phyloP scores from a whole-genome alignment of 2,797 vertebrate genomes.

The Schizopygopsis malacanthus region DNA sequence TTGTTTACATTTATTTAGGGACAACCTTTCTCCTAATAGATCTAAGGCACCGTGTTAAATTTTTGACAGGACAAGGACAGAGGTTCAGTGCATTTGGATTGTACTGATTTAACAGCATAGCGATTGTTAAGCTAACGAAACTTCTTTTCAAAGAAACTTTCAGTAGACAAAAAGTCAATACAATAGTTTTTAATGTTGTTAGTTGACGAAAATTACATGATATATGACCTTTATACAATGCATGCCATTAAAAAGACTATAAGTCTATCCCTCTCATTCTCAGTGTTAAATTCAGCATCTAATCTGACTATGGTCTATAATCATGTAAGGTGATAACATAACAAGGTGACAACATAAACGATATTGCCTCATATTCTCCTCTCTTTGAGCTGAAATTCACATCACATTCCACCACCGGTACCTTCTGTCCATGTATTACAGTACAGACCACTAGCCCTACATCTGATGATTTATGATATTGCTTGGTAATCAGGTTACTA shows the following conservation, averaged over 20 bases:
- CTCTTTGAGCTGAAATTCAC: constrained; percentile 23
- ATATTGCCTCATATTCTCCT: not conserved
- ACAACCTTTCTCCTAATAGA: not conserved
- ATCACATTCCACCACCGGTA: not conserved
- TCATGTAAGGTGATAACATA: not conserved
- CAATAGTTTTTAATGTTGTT: not conserved
- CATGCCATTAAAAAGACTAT: not conserved
- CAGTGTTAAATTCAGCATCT: not conserved
- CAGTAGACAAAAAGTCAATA: not conserved
- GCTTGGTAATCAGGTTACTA: constrained; percentile 21
- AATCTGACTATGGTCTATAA: not conserved
- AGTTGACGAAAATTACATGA: not conserved
- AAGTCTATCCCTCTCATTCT: not conserved
- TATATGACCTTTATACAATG: not conserved
- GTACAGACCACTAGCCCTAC: not conserved
- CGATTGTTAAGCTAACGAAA: not conserved
- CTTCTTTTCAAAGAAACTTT: too few relatives aligned
- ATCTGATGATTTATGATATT: constrained; percentile 18
- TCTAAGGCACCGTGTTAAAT: too few relatives aligned
- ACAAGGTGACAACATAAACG: not conserved
- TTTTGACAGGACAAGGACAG: too few relatives aligned
- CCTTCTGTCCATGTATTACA: constrained; percentile 4
- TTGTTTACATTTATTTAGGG: not conserved
- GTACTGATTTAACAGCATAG: too few relatives aligned
- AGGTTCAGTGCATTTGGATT: too few relatives aligned